Conservation (phyloP, 2,888 invertebrate genomes). For the Isoperla grammatica region DNA sequence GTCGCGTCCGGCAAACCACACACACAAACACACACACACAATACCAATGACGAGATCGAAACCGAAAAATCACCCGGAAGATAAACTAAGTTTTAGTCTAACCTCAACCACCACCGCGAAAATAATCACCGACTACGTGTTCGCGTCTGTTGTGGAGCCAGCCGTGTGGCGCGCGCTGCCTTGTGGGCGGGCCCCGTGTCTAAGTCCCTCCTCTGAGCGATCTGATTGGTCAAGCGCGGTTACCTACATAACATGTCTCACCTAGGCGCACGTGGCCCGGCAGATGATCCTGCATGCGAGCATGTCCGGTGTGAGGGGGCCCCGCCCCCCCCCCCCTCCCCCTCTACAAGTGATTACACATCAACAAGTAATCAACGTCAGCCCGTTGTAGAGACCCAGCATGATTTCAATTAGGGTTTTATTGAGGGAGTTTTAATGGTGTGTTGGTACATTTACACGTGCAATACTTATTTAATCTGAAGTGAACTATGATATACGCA, state of each 20-base stretch:
- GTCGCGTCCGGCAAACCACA: not conserved
- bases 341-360: constrained; percentile 1
- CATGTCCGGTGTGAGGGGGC: no score
- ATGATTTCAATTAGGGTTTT: no score
- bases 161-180: not conserved
- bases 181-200: not conserved
- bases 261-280: constrained; percentile 2
- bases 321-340: constrained; percentile 1
- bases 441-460: no score
- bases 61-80: not conserved
- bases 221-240: not conserved
- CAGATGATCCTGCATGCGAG: no score
- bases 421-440: no score
- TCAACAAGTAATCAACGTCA: constrained; percentile 4
- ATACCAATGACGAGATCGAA: not conserved
- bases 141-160: not conserved
- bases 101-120: constrained; percentile 6
- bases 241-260: constrained; percentile 11
- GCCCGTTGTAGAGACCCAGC: not conserved
- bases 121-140: not conserved
- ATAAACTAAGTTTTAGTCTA: not conserved
- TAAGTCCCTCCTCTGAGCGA: constrained; percentile 5
- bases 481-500: no score
- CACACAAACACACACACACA: not conserved
- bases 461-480: no score